Evolutionary conservation across 1,140 invertebrate genomes (phyloP).

Genomic region (Eumeta japonica): DNA sequence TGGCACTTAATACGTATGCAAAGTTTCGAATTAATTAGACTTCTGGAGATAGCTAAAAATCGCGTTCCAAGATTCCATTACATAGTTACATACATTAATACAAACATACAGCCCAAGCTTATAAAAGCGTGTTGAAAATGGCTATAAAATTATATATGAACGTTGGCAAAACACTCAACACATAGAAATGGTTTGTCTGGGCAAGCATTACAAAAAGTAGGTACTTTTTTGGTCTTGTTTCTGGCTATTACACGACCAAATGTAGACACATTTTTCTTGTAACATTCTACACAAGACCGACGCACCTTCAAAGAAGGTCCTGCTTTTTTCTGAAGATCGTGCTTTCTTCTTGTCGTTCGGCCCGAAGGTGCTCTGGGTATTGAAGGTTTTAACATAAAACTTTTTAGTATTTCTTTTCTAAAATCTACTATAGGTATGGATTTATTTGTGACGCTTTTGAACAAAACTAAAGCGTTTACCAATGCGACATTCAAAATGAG

Average conservation of each 20-base stretch:
- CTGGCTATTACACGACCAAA: conserved; percentile 14
- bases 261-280: conserved; percentile 8
- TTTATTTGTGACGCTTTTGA: conserved; percentile 9
- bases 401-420: conserved; percentile 10
- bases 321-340: conserved; percentile 17
- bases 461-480: conserved; percentile 21
- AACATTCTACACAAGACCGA: conserved; percentile 16
- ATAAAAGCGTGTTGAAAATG: too few relatives aligned
- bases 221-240: conserved; percentile 22
- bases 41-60: too few relatives aligned
- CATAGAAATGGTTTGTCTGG: conserved; percentile 1
- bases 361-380: too few relatives aligned
- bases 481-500: conserved; percentile 26
- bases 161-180: not conserved
- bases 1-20: too few relatives aligned
- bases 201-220: conserved; percentile 9
- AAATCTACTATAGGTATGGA: conserved; percentile 12
- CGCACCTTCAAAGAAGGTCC: conserved; percentile 11
- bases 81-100: too few relatives aligned
- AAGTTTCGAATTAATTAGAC: too few relatives aligned
- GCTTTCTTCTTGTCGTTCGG: conserved; percentile 20
- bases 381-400: too few relatives aligned
- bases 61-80: too few relatives aligned
- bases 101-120: too few relatives aligned
- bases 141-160: too few relatives aligned